Evolutionary conservation across 2,113 vertebrate genomes (phyloP), one percentile per base, ranked within the genome.

Genomic region (Origma solitaria): DNA sequence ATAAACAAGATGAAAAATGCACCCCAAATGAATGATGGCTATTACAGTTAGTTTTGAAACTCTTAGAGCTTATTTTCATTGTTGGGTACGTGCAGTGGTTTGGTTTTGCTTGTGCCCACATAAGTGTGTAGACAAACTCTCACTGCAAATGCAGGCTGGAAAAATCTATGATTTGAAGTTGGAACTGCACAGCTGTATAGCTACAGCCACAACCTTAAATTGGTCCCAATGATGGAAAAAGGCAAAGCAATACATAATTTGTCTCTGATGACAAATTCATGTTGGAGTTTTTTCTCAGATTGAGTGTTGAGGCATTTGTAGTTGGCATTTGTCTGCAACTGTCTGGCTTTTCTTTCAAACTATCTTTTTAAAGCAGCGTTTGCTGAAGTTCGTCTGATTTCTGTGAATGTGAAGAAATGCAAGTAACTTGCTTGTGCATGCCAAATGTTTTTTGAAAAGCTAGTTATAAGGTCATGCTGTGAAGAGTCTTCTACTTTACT

Each of bases 41-140:
- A 44, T 86, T 77, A 9, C 11, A 24, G 7, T 37, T 56, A 47
- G 4, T 9, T 73, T 56, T 86, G 65, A 81, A 88, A 71, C 3
- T 22, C 10, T 20, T 60, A 50, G 11, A 14, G 3, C 7, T 66
- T 85, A 25, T 90, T 85, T 93, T 62, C 18, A 6, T 50, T 11
- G 11, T 44, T 1, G 6, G 3, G 1, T 68, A 4, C 11, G 8
- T 30, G 10, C 17, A 86, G 27, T 11, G 4, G 9, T n/a, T 70
- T 62, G 11, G 7, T 37, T 78, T 35, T 75, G 2, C 44, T 65
- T 69, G 28, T 73, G 51, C 1, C 10, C 21, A 24, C 0, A 4
- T 58, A 38, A 75, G 58, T 11, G 37, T 31, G 30, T 30, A 70
- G 23, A 28, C 21, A 71, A 47, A 38, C 4, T 60, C 27, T 65